Evolutionary conservation across 1,140 invertebrate species (phyloP), one percentile per base, ranked within the genome.

Genomic region (Phthorimaea operculella): DNA sequence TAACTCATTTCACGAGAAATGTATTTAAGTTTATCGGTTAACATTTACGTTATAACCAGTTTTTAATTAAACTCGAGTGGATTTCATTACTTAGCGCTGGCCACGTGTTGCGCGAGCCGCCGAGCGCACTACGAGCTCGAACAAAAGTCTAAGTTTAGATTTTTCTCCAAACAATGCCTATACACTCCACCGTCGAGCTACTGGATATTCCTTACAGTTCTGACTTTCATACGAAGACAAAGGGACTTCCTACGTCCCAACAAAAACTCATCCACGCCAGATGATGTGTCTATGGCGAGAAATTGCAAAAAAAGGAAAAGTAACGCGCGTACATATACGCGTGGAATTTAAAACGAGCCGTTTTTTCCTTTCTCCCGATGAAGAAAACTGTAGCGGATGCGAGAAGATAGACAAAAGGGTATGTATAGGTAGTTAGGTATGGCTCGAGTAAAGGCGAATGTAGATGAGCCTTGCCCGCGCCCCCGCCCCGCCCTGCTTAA

Each of bases 231-330:
- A 76, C 68, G 63, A 72, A 83, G 66, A 83, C 79, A 83, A 83
- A 79, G 70, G 64, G 69, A 78, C 76, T 83, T 82, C 76, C 77
- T 79, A 74, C 81, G 68, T 82, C 61, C 72, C 70, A 77, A 80
- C 79, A 85, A 82, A 81, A 83, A 83, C 76, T 83, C 79, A 82
- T 79, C 74, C 79, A 76, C 73, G 75, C 76, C 77, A 79, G 72
- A 82, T 82, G 79, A 79, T 84, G 71, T 82, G 82, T 85, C 79
- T 85, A 83, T 85, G 74, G 77, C 72, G 76, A 81, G 76, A 80
- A 79, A 81, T 81, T 83, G 70, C 67, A 79, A 79, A 84, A 81
- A 79, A 75, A 64, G 57, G 60, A 69, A 72, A 75, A 74, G 68
- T 71, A 70, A 73, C 70, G 67, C 56, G 44, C 67, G 52, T 70